Evolutionary conservation across 1,140 invertebrate species (phyloP).

Genomic region (Fragariocoptes setiger): DNA sequence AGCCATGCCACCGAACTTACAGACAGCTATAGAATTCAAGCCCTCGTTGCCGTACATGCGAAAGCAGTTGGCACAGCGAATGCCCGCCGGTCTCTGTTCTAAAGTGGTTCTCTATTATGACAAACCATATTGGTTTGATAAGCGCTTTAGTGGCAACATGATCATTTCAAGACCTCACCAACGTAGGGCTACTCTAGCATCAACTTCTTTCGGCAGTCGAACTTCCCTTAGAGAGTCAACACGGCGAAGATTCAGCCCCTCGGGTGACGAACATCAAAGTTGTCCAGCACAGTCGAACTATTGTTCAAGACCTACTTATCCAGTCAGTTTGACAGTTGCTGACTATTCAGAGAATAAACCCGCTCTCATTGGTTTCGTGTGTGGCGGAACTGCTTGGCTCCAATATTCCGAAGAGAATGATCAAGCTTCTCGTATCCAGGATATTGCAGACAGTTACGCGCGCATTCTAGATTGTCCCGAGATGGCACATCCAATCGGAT

Average conservation of each 20-base stretch:
- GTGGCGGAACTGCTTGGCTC: neutral
- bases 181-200: neutral
- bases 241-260: neutral
- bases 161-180: neutral
- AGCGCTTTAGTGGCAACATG: neutral
- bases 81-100: slow-evolving; percentile 14
- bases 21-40: slow-evolving; percentile 13
- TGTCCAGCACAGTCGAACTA: neutral
- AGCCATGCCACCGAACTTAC: slow-evolving; percentile 14
- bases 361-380: neutral
- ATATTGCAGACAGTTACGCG: neutral
- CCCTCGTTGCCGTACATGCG: slow-evolving; percentile 13
- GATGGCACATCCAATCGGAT: slow-evolving; percentile 12
- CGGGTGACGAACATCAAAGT: neutral
- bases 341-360: neutral
- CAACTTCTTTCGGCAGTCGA: neutral
- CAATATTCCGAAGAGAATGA: neutral
- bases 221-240: neutral
- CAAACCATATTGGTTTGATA: neutral
- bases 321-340: neutral
- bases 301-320: no score
- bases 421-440: neutral
- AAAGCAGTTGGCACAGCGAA: slow-evolving; percentile 15
- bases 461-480: slow-evolving; percentile 4
- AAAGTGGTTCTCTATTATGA: slow-evolving; percentile 6